These are phyloP conservation scores for Polia nebulosa DNA, from an alignment of 2,888 invertebrate species.

Conservation along the genomic window DNA sequence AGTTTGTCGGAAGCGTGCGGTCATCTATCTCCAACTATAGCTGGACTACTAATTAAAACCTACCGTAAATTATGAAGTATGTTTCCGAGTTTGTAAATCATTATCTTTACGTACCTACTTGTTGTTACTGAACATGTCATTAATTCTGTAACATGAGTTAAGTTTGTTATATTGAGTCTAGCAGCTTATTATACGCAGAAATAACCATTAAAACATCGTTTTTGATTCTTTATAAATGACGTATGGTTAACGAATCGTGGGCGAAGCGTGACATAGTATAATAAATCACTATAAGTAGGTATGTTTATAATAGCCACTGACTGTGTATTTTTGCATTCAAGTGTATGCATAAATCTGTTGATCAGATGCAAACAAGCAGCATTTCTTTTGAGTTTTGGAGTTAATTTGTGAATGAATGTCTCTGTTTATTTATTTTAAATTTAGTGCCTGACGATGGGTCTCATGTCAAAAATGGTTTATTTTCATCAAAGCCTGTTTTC, in stretches of 20 bases:
- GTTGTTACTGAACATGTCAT: constrained; percentile 66
- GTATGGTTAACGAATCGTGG: constrained; percentile 68
- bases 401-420: constrained; percentile 52
- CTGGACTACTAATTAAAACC: constrained; percentile 39
- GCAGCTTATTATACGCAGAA: constrained; percentile 57
- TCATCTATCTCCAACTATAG: constrained; percentile 37
- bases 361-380: constrained; percentile 45
- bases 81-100: constrained; percentile 79
- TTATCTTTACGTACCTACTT: constrained; percentile 73
- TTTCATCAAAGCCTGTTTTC: neutral
- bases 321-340: constrained; percentile 66
- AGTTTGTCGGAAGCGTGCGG: constrained; percentile 55
- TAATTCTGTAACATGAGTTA: constrained; percentile 60
- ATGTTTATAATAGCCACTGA: constrained; percentile 52
- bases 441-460: constrained; percentile 50
- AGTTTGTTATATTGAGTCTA: constrained; percentile 51
- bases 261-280: constrained; percentile 68
- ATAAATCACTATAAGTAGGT: constrained; percentile 68
- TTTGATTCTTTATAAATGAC: constrained; percentile 64
- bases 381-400: constrained; percentile 47
- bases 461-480: neutral
- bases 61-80: constrained; percentile 60
- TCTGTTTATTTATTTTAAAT: constrained; percentile 40
- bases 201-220: constrained; percentile 64
- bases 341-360: constrained; percentile 68